Base-by-base conservation (phyloP, 2,797 vertebrate genomes). In the Schizopygopsis pylzovi region DNA sequence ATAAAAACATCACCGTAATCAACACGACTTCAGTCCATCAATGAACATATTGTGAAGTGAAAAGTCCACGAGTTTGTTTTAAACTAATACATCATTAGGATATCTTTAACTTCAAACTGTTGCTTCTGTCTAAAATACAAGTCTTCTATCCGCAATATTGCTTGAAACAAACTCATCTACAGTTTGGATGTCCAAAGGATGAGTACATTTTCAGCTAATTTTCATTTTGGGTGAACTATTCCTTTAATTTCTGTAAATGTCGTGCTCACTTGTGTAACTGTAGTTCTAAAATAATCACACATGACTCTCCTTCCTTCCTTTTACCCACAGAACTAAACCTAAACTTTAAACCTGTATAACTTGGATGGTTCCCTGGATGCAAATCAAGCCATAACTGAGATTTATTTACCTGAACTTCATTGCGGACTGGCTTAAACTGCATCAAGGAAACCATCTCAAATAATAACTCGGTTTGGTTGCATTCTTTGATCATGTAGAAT, bases 261-360 rank as follows among this genome's bases (percentile, higher is more conserved):
- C 59, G n/a, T 59, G 20, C 33, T 56, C 7, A 41, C 16, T 59
- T 63, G 18, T 49, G 18, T 83, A 73, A 63, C 47, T 84, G n/a
- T 78, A 79, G 75, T 16, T 59, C 6, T 83, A 63, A 61, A 49
- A 83, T 45, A 49, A 63, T 65, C 41, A 63, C 25, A 49, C 20
- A 16, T 47, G 18, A 49, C 54, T n/a, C 43, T 63, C 25, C 12
- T 47, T 45, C 12, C 70, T 39, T 83, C 25, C 18, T 68, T 81
- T 68, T 68, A 77, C 49, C 33, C 3, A 77, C 61, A 22, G 52
- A 82, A 59, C 52, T 82, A 73, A 83, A 63, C 43, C 2, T 11
- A 75, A 83, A n/a, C 25, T 12, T 20, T 72, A 59, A 82, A 59
- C 49, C 68, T 61, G 37, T 13, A 22, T 56, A 39, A 15, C 49